phyloP scores from a whole-genome alignment of 2,113 vertebrate species.

The Cervus canadensis region DNA sequence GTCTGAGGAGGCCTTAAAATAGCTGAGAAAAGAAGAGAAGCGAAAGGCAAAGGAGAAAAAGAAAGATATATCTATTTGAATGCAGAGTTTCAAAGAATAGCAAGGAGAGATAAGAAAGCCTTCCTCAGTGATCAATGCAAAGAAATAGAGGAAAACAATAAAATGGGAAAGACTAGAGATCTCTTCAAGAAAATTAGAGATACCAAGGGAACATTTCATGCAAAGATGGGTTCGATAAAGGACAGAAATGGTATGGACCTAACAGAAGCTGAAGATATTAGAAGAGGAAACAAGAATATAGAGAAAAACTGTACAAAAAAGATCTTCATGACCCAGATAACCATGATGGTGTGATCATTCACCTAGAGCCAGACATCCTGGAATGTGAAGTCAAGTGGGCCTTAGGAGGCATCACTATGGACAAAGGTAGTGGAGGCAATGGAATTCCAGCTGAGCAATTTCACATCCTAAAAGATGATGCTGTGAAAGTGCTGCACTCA shows the following conservation, averaged over 20 bases:
- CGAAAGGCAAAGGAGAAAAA: not conserved
- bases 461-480: not conserved
- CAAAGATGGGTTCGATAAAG: not conserved
- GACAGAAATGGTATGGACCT: not conserved
- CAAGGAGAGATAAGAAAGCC: not conserved
- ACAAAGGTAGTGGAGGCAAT: too few species aligned
- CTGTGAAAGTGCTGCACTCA: not conserved
- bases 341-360: not conserved
- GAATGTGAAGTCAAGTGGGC: not conserved
- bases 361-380: not conserved
- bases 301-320: not conserved
- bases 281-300: not conserved
- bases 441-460: too few species aligned
- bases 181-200: not conserved
- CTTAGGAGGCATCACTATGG: not conserved
- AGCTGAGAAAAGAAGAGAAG: not conserved
- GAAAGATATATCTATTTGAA: not conserved
- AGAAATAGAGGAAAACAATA: not conserved
- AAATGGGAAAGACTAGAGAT: not conserved
- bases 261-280: not conserved
- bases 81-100: not conserved
- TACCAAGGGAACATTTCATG: not conserved
- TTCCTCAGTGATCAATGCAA: not conserved
- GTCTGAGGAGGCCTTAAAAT: not conserved
- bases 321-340: not conserved